These are phyloP conservation scores for Cranoglanis bouderius DNA, from an alignment of 2,113 vertebrate genomes.

Conservation along the genomic window DNA sequence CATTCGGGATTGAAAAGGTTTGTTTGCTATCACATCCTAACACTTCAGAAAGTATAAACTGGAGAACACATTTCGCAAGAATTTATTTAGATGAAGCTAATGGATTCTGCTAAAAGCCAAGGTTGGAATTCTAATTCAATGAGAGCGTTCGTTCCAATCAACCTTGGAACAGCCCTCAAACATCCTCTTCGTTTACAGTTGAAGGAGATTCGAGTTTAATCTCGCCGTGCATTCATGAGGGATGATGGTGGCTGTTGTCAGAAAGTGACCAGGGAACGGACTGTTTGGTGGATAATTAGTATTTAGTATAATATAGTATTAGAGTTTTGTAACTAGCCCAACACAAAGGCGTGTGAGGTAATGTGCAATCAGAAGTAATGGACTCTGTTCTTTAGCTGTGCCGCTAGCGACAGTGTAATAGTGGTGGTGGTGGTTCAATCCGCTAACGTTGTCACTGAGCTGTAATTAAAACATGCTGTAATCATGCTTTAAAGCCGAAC, in stretches of 20 bases:
- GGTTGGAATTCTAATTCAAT: slow-evolving; percentile 13
- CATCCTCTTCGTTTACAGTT: slow-evolving; percentile 34
- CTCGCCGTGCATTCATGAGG: slow-evolving; percentile 14
- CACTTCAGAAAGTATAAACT: background rate
- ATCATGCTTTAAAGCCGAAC: slow-evolving; percentile 39
- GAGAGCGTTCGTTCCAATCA: background rate
- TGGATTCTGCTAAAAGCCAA: background rate
- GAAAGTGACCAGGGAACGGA: slow-evolving; percentile 1
- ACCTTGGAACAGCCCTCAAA: background rate
- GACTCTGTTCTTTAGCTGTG: slow-evolving; percentile 20
- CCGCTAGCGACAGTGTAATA: slow-evolving; percentile 53
- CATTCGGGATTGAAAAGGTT: background rate
- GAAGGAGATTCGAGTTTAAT: slow-evolving; percentile 17
- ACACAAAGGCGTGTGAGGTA: slow-evolving; percentile 35
- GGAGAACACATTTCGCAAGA: background rate
- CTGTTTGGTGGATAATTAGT: slow-evolving; percentile 45
- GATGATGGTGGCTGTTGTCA: slow-evolving; percentile 28
- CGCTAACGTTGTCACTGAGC: slow-evolving; percentile 31
- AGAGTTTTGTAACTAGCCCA: slow-evolving; percentile 40
- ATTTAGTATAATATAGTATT: too few relatives aligned
- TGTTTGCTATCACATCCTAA: background rate
- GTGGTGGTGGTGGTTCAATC: slow-evolving; percentile 34
- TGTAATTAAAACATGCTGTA: slow-evolving; percentile 59
- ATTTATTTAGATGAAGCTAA: background rate
- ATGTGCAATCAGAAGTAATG: slow-evolving; percentile 38